A percentile compares a stretch with the other conserved stretches of the same genome.
Evolutionary conservation across 2,888 invertebrate species (phyloP).

Genomic region (Limnephilus lunatus): DNA sequence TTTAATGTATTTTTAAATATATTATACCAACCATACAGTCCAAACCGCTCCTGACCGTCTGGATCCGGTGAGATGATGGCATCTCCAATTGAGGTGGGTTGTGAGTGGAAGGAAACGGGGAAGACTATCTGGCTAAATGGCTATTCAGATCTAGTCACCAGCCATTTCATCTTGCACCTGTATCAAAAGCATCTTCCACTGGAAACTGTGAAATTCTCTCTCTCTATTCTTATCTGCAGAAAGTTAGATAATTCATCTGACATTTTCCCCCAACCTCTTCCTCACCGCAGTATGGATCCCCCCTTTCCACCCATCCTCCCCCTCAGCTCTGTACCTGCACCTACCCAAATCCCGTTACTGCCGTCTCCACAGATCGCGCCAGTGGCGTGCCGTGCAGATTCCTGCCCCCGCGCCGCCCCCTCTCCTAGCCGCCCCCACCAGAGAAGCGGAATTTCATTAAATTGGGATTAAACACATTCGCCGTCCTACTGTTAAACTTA

Average conservation of each 20-base stretch:
- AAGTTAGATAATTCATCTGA: not conserved
- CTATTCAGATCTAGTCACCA: no score
- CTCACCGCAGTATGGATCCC: not conserved
- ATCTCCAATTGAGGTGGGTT: no score
- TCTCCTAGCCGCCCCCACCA: conserved; percentile 41
- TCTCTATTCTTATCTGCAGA: not conserved
- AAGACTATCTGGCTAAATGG: no score
- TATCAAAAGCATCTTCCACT: no score
- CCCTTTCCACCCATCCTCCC: not conserved
- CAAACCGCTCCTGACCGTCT: no score
- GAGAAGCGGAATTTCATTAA: conserved; percentile 64
- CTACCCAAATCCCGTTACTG: not conserved
- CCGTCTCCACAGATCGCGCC: not conserved
- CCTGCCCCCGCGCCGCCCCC: conserved; percentile 37
- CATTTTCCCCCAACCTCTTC: not conserved
- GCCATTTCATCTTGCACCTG: no score
- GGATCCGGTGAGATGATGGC: no score
- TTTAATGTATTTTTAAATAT: no score
- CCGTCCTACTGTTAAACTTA: conserved; percentile 53
- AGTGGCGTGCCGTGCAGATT: conserved; percentile 25
- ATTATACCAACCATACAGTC: no score
- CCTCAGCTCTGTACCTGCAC: not conserved
- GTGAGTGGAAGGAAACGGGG: no score
- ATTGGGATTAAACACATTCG: conserved; percentile 65
- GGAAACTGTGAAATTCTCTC: not conserved